Base-by-base conservation (phyloP, 2,797 vertebrate species). In the Falco peregrinus region DNA sequence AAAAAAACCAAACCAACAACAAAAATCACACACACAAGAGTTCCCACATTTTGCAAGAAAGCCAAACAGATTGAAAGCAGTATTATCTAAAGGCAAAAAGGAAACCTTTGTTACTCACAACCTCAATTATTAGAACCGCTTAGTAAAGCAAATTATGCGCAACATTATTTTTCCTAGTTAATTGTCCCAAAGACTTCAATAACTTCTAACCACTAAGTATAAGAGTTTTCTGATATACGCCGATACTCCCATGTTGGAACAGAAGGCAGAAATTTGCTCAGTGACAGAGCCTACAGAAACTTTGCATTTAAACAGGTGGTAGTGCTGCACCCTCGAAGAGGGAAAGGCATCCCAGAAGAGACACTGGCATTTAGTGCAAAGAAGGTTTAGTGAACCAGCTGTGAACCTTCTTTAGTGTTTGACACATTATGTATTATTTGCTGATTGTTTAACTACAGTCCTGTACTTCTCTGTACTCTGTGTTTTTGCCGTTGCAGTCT, bases 41-140 rank as follows among this genome's bases (percentile, higher is more conserved):
- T 80, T 83, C 73, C 84, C 74, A 82, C 35, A 84, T 83, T 91
- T 88, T 94, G 81, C 70, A 93, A 89, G 89, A 93, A 86, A 84
- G 64, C 33, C 33, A 91, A 95, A 90, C 54, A 91, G 65, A 60
- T 2, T 76, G 86, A 70, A 88, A 96, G 43, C 51, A 87, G 60
- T 64, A 84, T 67, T 75, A 91, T 61, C 82, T 85, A 75, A 76
- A 79, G 41, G 43, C 70, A 95, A 87, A 93, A 68, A 81, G 65
- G 90, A 96, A 94, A 56, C 29, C 31, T 67, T 53, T 67, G 67
- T 82, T 91, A 83, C 83, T 89, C 78, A 91, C 53, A 82, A 78
- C 48, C 85, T 76, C 93, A 95, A 78, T 63, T 21, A 87, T 7
- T 16, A 87, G 68, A 96, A 90, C 39, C 70, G 86, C 86, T 90